Evolutionary conservation across 2,797 vertebrate species (phyloP), one percentile per base, ranked within the genome.

Genomic region (Trachurus trachurus): DNA sequence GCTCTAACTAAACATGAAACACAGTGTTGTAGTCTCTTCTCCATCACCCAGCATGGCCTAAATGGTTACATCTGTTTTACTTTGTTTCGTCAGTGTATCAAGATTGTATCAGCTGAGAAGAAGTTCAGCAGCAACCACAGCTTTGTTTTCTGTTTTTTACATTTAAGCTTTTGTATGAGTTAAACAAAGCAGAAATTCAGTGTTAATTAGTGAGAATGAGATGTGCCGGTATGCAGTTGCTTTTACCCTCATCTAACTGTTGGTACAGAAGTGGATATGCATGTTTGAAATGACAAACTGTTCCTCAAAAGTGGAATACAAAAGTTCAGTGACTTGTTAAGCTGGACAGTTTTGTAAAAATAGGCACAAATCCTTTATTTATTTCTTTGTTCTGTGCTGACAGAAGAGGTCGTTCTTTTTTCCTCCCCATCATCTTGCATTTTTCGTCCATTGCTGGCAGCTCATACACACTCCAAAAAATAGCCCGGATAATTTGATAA

Each of bases 401-500:
- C 53, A 67, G 22, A 9, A 62, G 57, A 19, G 22, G 22, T 45
- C 22, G 34, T 37, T 2, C 66, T 34, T 62, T 63, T 39, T 61
- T 37, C n/a, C 63, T 22, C 2, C 10, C 10, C 31, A 26, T 26
- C 44, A 47, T 56, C 37, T 64, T 54, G 65, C 59, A 66, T 44
- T 78, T 78, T 80, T 66, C 49, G 17, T 81, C 52, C 34, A 42
- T 49, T n/a, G 56, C 56, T 76, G 54, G 60, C 65, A 75, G 50
- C 76, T 74, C 16, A 29, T 49, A 61, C 42, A 53, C 2, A 19
- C 70, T 63, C 52, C 56, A 60, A 66, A 63, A 75, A 84, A 56
- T 60, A 56, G 70, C 73, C 29, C 37, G 47, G 81, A 82, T 78
- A 66, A 87, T 88, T 78, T 56, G 66, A 71, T 78, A 77, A 47